Evolutionary conservation across 2,113 vertebrate species (phyloP).

Genomic region (Trogon surrucura): DNA sequence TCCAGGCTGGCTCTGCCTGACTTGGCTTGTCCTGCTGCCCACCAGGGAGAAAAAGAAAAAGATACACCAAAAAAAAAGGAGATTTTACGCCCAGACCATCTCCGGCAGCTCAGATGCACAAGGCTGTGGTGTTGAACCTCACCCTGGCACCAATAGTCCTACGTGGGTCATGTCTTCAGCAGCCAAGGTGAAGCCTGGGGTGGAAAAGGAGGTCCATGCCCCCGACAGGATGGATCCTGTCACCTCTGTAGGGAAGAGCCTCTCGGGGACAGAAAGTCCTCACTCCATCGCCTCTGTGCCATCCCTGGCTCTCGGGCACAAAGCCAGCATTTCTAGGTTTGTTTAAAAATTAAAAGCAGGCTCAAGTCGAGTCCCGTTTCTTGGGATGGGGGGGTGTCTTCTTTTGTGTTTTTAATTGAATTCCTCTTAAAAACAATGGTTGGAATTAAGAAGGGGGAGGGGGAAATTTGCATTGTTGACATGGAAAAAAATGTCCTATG

Average conservation of each 20-base stretch:
- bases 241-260: neutral
- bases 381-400: neutral
- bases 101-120: neutral
- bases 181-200: neutral
- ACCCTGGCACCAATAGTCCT: neutral
- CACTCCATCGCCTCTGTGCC: neutral
- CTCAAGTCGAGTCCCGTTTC: neutral
- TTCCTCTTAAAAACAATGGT: neutral
- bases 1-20: neutral
- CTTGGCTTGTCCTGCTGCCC: neutral
- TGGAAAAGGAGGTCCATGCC: neutral
- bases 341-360: neutral
- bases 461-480: neutral
- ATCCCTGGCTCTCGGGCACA: neutral
- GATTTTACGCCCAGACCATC: neutral
- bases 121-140: accelerated
- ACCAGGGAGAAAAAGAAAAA: accelerated
- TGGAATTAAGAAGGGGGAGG: neutral
- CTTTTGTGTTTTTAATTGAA: neutral
- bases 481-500: neutral
- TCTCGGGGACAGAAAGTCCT: neutral
- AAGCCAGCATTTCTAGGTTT: neutral
- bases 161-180: neutral
- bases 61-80: neutral
- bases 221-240: neutral